Base-by-base conservation (phyloP, 2,888 invertebrate genomes). In the Scaptomyza reducta region DNA sequence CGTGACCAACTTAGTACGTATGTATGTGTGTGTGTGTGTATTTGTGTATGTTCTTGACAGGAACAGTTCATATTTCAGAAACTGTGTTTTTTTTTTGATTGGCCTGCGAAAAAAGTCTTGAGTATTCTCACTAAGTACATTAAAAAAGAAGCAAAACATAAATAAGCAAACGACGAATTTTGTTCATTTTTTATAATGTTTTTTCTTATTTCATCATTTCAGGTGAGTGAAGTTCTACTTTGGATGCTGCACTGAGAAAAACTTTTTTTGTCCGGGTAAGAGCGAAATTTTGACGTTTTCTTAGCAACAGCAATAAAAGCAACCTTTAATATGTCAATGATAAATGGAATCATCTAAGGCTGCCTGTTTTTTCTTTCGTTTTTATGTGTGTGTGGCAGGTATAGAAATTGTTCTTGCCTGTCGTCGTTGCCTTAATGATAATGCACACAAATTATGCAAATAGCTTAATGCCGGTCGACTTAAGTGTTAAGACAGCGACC, bases 401-500 rank as follows among this genome's bases (percentile, higher is more conserved):
- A 53, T 53, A 44, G 63, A 50, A 64, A 64, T 54, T 59, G 59
- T 60, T 53, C 57, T 59, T 60, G 45, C 31, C 40, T 40, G 6
- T 38, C n/a, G 35, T 60, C 27, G 22, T 16, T 55, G 46, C 54
- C 54, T 57, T 75, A 80, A 80, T 81, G 75, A 77, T 83, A 80
- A 83, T 82, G 86, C 67, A 82, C 70, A 79, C 70, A 82, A 82
- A 82, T 82, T 85, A 82, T 85, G 81, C 86, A 85, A 85, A 82
- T 82, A 79, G 79, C 81, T 82, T 85, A 85, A 82, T 82, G 77
- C 75, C 75, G 72, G 77, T 68, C 71, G 79, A 82, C 85, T 81
- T 85, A 79, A 74, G 70, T 58, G 85, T 62, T 79, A 85, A 78
- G 71, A 81, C 82, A 74, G 72, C 73, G 65, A 40, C 33, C 16